Evolutionary conservation across 2,797 vertebrate species (phyloP), one percentile per base, ranked within the genome.

Genomic region (Capromys pilorides): DNA sequence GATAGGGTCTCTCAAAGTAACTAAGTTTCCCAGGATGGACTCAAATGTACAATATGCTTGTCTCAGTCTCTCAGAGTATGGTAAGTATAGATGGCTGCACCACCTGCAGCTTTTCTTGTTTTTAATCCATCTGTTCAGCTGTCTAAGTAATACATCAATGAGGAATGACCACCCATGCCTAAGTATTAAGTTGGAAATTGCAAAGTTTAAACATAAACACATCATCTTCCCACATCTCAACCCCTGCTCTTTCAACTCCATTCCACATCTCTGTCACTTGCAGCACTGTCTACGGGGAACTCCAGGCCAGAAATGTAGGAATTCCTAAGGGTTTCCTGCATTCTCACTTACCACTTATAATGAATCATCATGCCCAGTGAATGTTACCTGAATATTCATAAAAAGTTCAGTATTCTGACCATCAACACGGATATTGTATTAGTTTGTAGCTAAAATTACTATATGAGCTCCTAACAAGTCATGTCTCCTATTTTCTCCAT

Each of bases 281-380:
- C 1, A 51, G 67, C 64, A 84, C 49, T 90, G 39, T 83, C 39
- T 80, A 10, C 28, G 82, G 84, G 93, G 26, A 91, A 11, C 28
- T 2, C 24, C 24, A 90, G 36, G 75, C 31, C 87, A 80, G 75
- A 93, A 91, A 51, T 5, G 19, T 22, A 5, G 66, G 2, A 78
- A n/a, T 79, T 57, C 49, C 2, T n/a, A 51, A 7, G 51, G n/a
- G 2, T 0, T 93, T 88, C 12, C 0, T 54, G 84, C 28, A 59
- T 89, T 94, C 66, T 94, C 49, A 24, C 92, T 95, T 39, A 28
- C 54, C 36, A 81, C 14, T 77, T 86, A 28, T 82, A 83, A 77
- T 90, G 36, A 93, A 0, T 33, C 11, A 36, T 81, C 51, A 84
- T 81, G 33, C 33, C 16, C 22, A 57, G 19, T 78, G 49, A 57